A percentile compares a stretch with the other conserved stretches of the same genome.
Conservation (phyloP, 2,888 invertebrate species). For the Yponomeuta cagnagella region DNA sequence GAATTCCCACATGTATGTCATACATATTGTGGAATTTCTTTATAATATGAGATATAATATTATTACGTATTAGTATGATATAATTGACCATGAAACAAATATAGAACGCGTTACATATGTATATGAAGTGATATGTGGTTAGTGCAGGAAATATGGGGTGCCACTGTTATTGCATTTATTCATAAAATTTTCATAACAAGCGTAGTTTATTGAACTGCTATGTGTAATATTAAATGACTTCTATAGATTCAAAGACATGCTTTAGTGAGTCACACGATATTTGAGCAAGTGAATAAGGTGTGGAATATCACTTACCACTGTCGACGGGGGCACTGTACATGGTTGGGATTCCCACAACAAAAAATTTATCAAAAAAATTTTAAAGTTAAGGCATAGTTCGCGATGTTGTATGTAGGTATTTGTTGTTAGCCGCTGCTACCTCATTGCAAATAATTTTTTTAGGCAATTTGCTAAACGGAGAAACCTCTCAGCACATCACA, state of each 20-base stretch:
- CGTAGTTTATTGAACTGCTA: neutral
- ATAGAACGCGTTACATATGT: conserved; percentile 6
- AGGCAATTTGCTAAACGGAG: conserved; percentile 18
- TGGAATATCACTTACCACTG: conserved; percentile 51
- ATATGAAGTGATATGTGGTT: neutral
- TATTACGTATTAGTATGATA: neutral
- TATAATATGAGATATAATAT: neutral
- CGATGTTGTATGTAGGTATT: conserved; percentile 40
- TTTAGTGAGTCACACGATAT: conserved; percentile 37
- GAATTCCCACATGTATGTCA: neutral
- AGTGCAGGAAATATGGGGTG: neutral
- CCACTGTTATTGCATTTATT: neutral
- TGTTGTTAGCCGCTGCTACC: conserved; percentile 53
- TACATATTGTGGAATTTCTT: no score
- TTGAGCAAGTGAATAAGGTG: conserved; percentile 33
- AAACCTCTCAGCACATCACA: conserved; percentile 33
- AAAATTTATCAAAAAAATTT: conserved; percentile 49
- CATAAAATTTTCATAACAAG: no score
- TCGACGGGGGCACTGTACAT: conserved; percentile 60
- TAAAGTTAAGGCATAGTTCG: conserved; percentile 67
- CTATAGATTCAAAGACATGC: no score
- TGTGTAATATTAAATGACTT: no score
- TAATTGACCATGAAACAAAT: conserved; percentile 12
- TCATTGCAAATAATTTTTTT: conserved; percentile 51
- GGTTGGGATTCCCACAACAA: conserved; percentile 64